Evolutionary conservation across 2,113 vertebrate genomes (phyloP), one percentile per base, ranked within the genome.

Genomic region (Apeltes quadracus): DNA sequence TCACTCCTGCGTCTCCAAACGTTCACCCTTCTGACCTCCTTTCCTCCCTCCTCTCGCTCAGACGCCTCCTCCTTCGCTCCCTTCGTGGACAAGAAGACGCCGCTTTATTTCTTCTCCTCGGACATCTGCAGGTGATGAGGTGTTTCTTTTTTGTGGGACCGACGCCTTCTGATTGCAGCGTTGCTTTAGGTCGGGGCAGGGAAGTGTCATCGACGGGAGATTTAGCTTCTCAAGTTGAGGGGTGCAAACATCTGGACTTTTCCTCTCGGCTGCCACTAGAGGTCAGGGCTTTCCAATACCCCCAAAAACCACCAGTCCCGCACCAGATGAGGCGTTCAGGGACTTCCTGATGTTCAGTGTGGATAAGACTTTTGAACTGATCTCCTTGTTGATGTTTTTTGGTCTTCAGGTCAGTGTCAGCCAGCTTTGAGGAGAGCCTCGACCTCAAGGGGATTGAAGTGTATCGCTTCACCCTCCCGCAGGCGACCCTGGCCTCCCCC

Each of bases 81-180:
- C 0, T 97, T 95, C 76, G 0, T 99, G 71, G 84, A 95, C 63
- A 95, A 95, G 82, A 41, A 84, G 22, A 82, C 84, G 41, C 61
- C 83, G 0, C 59, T 98, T 3, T 93, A 56, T 11, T 98, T 99
- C 92, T 99, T 97, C 90, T 94, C 95, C 39, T 94, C 98, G 0
- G 98, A 99, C 65, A 98, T 99, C 84, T 98, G 97, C 94, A 97
- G 98, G 98, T 99, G 75, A 86, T n/a, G 18, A 61, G 41, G 7
- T 3, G 9, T 56, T 59, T 73, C n/a, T 53, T 57, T 3, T 11
- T 53, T 57, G 3, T 5, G 5, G 44, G 14, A 14, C 22, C 5
- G 20, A 9, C 20, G 13, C 14, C 18, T 4, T n/a, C 20, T 13
- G 8, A 32, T 23, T 20, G 41, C 57, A 62, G 29, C 32, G 61